Conservation (phyloP, 2,113 vertebrate genomes). For the Scatophagus argus region DNA sequence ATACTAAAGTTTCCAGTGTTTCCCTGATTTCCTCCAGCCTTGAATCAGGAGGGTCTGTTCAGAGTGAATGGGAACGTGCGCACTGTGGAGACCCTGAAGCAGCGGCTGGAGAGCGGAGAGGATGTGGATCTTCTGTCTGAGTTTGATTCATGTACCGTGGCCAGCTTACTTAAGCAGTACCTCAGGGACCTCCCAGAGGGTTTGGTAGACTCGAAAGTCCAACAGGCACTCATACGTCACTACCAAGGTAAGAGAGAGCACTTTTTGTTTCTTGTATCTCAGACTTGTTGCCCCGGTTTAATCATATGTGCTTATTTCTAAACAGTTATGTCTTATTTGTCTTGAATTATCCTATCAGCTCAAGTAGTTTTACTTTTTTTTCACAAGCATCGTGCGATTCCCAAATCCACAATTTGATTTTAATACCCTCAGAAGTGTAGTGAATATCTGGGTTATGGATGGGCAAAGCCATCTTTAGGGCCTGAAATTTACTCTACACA, state of each 20-base stretch:
- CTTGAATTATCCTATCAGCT: background rate
- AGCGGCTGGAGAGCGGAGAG: slow-evolving; percentile 85
- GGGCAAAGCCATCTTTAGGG: slow-evolving; percentile 31
- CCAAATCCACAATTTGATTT: slow-evolving; percentile 3
- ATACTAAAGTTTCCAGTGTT: background rate
- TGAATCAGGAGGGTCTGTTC: slow-evolving; percentile 94
- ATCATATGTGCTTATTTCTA: background rate
- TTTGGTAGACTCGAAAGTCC: slow-evolving; percentile 84
- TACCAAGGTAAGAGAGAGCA: slow-evolving; percentile 85
- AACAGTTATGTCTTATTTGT: background rate
- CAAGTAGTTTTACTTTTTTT: slow-evolving; percentile 1
- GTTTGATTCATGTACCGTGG: slow-evolving; percentile 86
- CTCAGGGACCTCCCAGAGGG: slow-evolving; percentile 90
- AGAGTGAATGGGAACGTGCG: slow-evolving; percentile 91
- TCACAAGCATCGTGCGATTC: slow-evolving; percentile 3
- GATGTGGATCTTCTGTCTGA: slow-evolving; percentile 84
- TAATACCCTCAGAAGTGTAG: slow-evolving; percentile 2
- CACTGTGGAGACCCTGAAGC: slow-evolving; percentile 87
- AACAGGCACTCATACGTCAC: slow-evolving; percentile 85
- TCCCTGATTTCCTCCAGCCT: slow-evolving; percentile 81
- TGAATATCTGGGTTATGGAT: slow-evolving; percentile 42
- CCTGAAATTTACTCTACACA: slow-evolving; percentile 4
- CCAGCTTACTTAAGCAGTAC: slow-evolving; percentile 93
- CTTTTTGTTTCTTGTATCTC: background rate
- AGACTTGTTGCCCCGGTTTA: background rate